Conservation (phyloP, 2,797 vertebrate genomes). For the Setipinna tenuifilis region DNA sequence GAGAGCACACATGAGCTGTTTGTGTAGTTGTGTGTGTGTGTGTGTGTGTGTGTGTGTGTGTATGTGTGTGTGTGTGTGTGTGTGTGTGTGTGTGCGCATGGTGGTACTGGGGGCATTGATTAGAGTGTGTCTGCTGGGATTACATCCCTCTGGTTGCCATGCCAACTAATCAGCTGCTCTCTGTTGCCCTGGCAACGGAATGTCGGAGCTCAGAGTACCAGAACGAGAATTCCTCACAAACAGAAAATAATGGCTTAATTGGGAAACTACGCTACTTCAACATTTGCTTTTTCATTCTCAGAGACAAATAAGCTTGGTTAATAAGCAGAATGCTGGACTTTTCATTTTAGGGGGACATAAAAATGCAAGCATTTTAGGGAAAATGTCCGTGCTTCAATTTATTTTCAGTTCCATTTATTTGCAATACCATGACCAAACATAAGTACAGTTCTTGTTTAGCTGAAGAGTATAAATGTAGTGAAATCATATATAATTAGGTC, state of each 20-base stretch:
- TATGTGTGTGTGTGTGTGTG: constrained; percentile 38
- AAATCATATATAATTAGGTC: not conserved
- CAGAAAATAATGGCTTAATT: constrained; percentile 89
- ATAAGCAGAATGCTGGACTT: not conserved
- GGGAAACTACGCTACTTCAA: constrained; percentile 78
- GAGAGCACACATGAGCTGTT: not conserved
- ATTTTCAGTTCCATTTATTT: not conserved
- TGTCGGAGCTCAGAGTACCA: constrained; percentile 89
- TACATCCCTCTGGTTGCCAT: constrained; percentile 93
- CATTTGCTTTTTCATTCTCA: constrained; percentile 51
- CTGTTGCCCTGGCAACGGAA: constrained; percentile 90
- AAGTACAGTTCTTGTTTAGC: not conserved
- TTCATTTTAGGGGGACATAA: not conserved
- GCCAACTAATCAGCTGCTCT: constrained; percentile 92
- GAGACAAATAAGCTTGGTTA: not conserved
- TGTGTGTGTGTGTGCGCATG: constrained; percentile 69
- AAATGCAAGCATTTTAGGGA: not conserved
- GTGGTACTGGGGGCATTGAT: constrained; percentile 87
- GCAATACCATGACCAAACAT: not conserved
- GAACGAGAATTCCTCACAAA: constrained; percentile 84
- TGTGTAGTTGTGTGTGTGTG: not conserved
- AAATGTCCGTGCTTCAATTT: not conserved
- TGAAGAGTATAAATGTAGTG: not conserved
- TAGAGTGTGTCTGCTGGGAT: constrained; percentile 91
- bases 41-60: constrained; percentile 17